A percentile compares a stretch with the other conserved stretches of the same genome.
Conservation (phyloP, 2,888 invertebrate species). For the Polylopha cassiicola region DNA sequence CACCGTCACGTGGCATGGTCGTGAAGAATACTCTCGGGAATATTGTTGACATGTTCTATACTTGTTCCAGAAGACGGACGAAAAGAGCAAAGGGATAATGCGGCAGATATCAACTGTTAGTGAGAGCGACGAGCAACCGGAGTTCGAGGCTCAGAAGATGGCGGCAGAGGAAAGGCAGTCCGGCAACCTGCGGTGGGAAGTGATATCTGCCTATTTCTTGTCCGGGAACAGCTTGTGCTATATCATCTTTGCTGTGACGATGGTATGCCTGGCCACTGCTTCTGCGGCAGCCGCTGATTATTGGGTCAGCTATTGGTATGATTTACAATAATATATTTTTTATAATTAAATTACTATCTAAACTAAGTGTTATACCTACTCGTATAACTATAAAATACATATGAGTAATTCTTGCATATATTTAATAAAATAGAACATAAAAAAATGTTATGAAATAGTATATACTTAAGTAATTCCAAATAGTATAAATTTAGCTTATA, state of each 20-base stretch:
- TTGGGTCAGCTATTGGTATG: conserved; percentile 83
- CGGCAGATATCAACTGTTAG: conserved; percentile 31
- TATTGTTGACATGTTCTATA: too few relatives aligned
- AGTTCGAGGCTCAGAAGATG: conserved; percentile 61
- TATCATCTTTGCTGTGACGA: conserved; percentile 42
- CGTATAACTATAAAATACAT: too few relatives aligned
- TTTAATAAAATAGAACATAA: too few relatives aligned
- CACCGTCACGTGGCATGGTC: too few relatives aligned
- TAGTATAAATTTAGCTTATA: too few relatives aligned
- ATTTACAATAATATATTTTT: conserved; percentile 10
- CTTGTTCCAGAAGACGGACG: conserved; percentile 37
- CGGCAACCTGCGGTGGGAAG: conserved; percentile 60
- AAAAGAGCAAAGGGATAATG: conserved; percentile 35
- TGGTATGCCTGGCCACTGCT: conserved; percentile 72
- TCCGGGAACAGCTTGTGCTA: conserved; percentile 55
- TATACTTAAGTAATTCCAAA: too few relatives aligned
- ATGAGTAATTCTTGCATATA: too few relatives aligned
- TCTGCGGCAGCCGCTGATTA: conserved; percentile 82
- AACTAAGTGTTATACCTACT: too few relatives aligned
- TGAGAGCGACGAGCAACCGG: conserved; percentile 39
- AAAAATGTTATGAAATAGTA: too few relatives aligned
- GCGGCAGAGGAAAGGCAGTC: conserved; percentile 58
- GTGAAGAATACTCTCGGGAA: too few relatives aligned
- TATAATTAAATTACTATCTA: too few relatives aligned
- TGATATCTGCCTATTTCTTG: conserved; percentile 54